Percentiles rank a stretch among this genome's conserved stretches.
Conservation (phyloP, 2,113 vertebrate genomes). For the Serilophus lunatus region DNA sequence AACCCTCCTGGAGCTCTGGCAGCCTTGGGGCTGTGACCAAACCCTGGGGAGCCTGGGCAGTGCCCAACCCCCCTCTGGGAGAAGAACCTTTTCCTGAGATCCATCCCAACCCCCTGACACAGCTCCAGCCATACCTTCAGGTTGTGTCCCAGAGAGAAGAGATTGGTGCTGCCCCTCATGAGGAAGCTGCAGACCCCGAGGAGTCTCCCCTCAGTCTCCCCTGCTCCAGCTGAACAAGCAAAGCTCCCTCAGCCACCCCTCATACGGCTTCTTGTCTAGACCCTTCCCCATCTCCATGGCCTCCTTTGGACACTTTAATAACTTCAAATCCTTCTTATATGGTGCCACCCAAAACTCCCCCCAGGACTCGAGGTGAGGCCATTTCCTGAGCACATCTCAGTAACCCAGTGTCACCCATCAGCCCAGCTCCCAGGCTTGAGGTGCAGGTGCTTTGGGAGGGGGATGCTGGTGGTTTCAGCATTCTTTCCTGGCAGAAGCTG, state of each 20-base stretch:
- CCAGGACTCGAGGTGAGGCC: neutral
- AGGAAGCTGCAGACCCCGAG: neutral
- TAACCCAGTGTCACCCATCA: fast-evolving
- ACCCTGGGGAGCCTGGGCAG: neutral
- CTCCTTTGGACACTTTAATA: neutral
- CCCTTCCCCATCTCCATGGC: neutral
- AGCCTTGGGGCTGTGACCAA: neutral
- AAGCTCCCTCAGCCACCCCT: neutral
- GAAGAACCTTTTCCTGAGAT: neutral
- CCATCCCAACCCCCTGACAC: neutral
- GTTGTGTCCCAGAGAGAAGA: neutral
- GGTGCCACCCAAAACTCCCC: neutral
- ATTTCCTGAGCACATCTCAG: neutral
- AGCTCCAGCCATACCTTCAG: neutral
- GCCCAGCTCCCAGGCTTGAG: neutral
- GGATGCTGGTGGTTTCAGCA: fast-evolving
- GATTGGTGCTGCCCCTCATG: neutral
- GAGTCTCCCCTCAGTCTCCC: neutral
- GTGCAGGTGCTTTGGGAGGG: neutral
- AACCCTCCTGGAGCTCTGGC: neutral
- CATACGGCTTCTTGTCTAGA: neutral
- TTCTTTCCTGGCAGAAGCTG: fast-evolving
- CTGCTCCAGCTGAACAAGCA: neutral
- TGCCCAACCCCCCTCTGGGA: neutral
- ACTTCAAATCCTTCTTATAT: neutral